Conservation (phyloP, 1,140 invertebrate genomes). For the Drosophila punjabiensis region DNA sequence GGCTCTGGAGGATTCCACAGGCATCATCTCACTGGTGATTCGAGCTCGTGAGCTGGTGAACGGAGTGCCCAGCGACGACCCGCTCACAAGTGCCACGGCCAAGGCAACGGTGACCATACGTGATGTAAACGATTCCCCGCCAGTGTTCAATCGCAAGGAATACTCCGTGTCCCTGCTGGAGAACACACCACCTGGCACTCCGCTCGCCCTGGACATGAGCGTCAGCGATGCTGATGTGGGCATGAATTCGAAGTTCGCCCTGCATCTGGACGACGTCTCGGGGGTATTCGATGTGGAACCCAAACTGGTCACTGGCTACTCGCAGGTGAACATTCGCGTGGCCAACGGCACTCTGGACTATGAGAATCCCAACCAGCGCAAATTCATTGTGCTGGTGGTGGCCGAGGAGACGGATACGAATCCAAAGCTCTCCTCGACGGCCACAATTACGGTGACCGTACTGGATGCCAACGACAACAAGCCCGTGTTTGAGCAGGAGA, state of each 20-base stretch:
- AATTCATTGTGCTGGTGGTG: constrained; percentile 95
- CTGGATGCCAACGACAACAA: constrained; percentile 96
- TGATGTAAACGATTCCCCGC: constrained; percentile 97
- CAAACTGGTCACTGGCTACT: constrained; percentile 91
- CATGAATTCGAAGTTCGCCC: constrained; percentile 91
- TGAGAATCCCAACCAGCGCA: constrained; percentile 96
- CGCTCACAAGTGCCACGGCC: constrained; percentile 88
- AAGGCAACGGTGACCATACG: constrained; percentile 93
- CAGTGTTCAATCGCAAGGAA: constrained; percentile 92
- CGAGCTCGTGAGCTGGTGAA: constrained; percentile 91
- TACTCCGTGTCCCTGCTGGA: constrained; percentile 93
- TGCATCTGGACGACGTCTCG: constrained; percentile 92
- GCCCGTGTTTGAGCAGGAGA: constrained; percentile 91
- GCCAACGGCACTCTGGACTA: constrained; percentile 93
- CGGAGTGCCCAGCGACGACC: constrained; percentile 89
- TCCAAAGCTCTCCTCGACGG: constrained; percentile 92
- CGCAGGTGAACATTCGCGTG: constrained; percentile 92
- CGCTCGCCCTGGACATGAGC: constrained; percentile 93
- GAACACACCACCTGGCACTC: constrained; percentile 92
- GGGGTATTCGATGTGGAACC: constrained; percentile 94
- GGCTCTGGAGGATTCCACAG: constrained; percentile 91
- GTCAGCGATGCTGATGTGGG: constrained; percentile 95
- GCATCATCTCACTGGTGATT: constrained; percentile 91
- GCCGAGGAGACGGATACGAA: constrained; percentile 92
- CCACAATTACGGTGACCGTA: constrained; percentile 93